These are phyloP conservation scores for Nebria brevicollis DNA, from an alignment of 2,888 invertebrate species.

Conservation along the genomic window DNA sequence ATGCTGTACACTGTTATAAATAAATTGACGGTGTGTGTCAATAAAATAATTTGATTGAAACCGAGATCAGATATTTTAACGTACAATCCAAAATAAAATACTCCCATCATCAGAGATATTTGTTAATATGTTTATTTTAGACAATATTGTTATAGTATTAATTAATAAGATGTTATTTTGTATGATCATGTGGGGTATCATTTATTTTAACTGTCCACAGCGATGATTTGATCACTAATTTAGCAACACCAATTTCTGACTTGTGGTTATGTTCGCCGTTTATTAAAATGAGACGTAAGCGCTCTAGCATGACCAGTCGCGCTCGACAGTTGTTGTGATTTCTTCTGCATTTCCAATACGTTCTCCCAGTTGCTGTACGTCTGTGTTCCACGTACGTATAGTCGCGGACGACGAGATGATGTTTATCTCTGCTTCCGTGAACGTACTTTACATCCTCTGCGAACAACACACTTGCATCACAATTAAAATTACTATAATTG, in stretches of 20 bases:
- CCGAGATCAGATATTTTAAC: not conserved
- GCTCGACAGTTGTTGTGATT: not conserved
- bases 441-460: constrained; percentile 57
- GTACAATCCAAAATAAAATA: too few relatives aligned
- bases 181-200: not conserved
- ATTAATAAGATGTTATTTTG: too few relatives aligned
- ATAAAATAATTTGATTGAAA: not conserved
- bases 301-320: not conserved
- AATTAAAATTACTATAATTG: not conserved
- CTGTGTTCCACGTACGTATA: constrained; percentile 59
- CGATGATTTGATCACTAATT: not conserved
- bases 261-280: not conserved
- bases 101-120: too few relatives aligned
- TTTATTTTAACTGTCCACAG: not conserved
- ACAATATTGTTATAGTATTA: too few relatives aligned
- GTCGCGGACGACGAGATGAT: constrained; percentile 56
- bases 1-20: not conserved
- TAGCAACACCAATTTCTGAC: not conserved
- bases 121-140: too few relatives aligned
- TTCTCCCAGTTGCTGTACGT: not conserved
- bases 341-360: not conserved
- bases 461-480: constrained; percentile 48
- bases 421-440: constrained; percentile 54
- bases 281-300: not conserved
- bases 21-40: not conserved